These are phyloP conservation scores for Bolinopsis microptera DNA, from an alignment of 37 sponge, comb jelly and placozoan genomes.

Conservation along the genomic window DNA sequence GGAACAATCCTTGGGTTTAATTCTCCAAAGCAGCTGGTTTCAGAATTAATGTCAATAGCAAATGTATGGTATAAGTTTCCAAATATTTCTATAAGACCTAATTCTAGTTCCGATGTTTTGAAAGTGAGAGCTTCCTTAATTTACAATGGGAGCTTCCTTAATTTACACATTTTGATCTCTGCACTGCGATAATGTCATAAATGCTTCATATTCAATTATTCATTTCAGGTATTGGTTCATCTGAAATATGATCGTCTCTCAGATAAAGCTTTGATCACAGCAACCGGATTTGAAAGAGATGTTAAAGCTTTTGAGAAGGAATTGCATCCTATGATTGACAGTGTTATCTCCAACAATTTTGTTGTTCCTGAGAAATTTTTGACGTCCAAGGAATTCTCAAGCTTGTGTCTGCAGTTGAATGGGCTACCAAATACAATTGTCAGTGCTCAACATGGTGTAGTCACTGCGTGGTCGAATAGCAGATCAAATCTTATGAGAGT, in stretches of 20 bases:
- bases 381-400: background rate
- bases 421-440: background rate
- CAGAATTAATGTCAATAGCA: background rate
- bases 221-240: background rate
- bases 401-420: background rate
- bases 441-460: background rate
- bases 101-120: too few species aligned
- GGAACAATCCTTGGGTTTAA: background rate
- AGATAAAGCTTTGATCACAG: background rate
- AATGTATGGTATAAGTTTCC: background rate
- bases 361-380: background rate
- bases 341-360: background rate
- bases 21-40: background rate
- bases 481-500: background rate
- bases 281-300: background rate
- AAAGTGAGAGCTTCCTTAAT: too few species aligned
- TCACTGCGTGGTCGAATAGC: background rate
- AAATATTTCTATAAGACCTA: background rate
- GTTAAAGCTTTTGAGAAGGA: background rate
- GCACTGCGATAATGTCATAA: too few species aligned
- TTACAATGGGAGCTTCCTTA: too few species aligned
- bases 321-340: background rate
- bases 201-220: background rate
- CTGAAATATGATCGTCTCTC: background rate
- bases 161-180: too few species aligned